phyloP scores from a whole-genome alignment of 2,797 vertebrate species.

The Rhinatrema bivittatum region DNA sequence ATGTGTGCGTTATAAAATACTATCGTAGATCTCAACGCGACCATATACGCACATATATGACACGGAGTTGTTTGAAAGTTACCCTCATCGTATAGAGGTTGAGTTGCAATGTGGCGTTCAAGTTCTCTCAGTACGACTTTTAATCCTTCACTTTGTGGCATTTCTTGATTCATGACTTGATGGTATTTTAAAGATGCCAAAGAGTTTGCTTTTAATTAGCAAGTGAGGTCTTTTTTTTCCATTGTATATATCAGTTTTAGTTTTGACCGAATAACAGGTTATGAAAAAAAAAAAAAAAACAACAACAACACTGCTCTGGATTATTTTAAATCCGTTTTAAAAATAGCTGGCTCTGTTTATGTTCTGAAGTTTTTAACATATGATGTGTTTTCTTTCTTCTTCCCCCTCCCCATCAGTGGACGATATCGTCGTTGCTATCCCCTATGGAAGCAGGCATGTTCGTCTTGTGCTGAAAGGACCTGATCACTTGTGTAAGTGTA shows the following conservation, averaged over 20 bases:
- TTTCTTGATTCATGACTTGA: not conserved
- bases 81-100: not conserved
- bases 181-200: not conserved
- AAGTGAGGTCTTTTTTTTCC: conserved; percentile 9
- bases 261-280: no score
- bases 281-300: no score
- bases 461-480: conserved; percentile 88
- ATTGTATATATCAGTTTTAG: no score
- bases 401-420: conserved; percentile 61
- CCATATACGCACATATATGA: no score
- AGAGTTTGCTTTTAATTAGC: conserved; percentile 4
- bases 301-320: no score
- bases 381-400: conserved; percentile 23
- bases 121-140: not conserved
- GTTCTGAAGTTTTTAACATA: no score
- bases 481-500: conserved; percentile 96
- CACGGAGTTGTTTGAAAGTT: not conserved
- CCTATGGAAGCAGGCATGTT: conserved; percentile 84
- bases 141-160: not conserved
- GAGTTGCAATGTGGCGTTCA: not conserved
- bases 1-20: no score
- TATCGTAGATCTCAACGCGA: no score
- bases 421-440: conserved; percentile 80
- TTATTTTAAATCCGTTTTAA: conserved; percentile 9
- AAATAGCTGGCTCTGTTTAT: not conserved